Evolutionary conservation across 2,797 vertebrate species (phyloP), one percentile per base, ranked within the genome.

Genomic region (Decapterus maruadsi): DNA sequence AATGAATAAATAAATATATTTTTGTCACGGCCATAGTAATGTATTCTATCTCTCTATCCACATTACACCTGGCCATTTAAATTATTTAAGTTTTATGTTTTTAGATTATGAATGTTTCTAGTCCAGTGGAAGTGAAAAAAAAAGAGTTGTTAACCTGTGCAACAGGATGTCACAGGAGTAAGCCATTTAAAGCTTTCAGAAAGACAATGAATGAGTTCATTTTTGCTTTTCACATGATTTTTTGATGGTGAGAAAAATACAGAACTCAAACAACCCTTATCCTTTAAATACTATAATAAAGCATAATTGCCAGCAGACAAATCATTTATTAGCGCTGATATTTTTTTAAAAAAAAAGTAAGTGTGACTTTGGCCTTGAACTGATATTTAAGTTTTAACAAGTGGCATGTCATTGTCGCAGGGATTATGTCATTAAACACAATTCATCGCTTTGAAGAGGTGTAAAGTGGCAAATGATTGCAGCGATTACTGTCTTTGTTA

Each of bases 401-500:
- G n/a, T 73, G 14, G 45, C 13, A 46, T 55, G 8, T n/a, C n/a
- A n/a, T n/a, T n/a, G n/a, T n/a, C 6, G 36, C 4, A 38, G 20
- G 16, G 36, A 51, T 63, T 36, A 70, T 70, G 42, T 71, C 20
- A 82, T 63, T 67, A 68, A 34, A 72, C 63, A 62, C 40, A 61
- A 60, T 75, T 71, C 17, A 31, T 12, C 6, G 0, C 56, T 36
- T 22, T 48, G n/a, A 72, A 77, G 61, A 69, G 34, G 45, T 65
- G 45, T 13, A 22, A 59, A 54, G 13, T 58, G 40, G 17, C 61
- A 63, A 40, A 54, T 66, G 68, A 80, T 67, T 75, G 51, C 36
- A 9, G 26, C 61, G 69, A 78, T 80, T 81, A 66, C 7, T 13
- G 58, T 48, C 61, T 57, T 68, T 70, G 62, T 61, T 43, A 46